phyloP scores from a whole-genome alignment of 37 sponge, comb jelly and placozoan genomes.

The Amphimedon queenslandica region DNA sequence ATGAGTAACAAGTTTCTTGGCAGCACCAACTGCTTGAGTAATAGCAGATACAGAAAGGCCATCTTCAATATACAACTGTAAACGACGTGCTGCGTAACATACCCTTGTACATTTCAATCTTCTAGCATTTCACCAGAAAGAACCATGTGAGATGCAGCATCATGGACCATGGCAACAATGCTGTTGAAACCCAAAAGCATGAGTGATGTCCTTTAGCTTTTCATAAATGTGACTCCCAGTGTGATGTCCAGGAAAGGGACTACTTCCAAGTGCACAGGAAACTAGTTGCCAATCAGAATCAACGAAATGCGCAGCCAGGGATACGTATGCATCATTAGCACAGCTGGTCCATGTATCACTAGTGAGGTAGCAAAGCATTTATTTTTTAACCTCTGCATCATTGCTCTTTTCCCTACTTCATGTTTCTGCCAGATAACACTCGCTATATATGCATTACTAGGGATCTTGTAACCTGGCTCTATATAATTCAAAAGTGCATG shows the following conservation, averaged over 20 bases:
- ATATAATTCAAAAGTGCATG: neutral
- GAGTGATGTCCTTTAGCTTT: neutral
- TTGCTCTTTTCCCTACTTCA: conserved; percentile 3
- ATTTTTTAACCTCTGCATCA: neutral
- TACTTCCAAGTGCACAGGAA: conserved; percentile 12
- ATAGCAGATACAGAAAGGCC: neutral
- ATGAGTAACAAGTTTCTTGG: conserved; percentile 15
- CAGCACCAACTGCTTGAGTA: conserved; percentile 1
- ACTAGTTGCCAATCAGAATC: conserved; percentile 3
- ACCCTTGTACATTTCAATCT: neutral
- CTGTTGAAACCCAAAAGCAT: neutral
- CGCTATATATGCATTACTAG: neutral
- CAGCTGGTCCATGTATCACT: conserved; percentile 11
- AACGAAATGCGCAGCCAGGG: conserved; percentile 11
- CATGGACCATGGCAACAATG: conserved; percentile 10
- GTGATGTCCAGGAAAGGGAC: conserved; percentile 16
- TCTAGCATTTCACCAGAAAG: conserved; percentile 7
- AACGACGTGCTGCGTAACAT: neutral
- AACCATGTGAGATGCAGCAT: conserved; percentile 9
- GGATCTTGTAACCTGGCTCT: conserved; percentile 3
- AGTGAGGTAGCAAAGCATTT: conserved; percentile 2
- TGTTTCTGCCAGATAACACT: neutral
- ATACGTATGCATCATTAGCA: conserved; percentile 5
- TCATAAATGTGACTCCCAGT: conserved; percentile 9
- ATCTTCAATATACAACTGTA: neutral